Evolutionary conservation across 1,140 invertebrate species (phyloP), one percentile per base, ranked within the genome.

Genomic region (Panagrolaimus sp.): DNA sequence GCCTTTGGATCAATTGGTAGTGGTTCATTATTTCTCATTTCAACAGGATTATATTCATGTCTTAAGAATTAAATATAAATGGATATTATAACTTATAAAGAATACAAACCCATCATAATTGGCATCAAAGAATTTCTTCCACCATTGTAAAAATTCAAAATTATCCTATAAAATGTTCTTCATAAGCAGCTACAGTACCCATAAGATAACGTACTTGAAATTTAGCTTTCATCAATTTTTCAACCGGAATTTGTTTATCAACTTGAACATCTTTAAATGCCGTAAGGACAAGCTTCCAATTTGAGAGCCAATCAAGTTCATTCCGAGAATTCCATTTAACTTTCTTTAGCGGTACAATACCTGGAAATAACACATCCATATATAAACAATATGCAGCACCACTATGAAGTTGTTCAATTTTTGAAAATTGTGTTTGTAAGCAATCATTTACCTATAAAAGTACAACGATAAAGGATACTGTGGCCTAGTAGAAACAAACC

Each of bases 71-170:
- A n/a, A n/a, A n/a, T n/a, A n/a, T n/a, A n/a, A n/a, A n/a, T n/a
- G n/a, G n/a, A n/a, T n/a, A n/a, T n/a, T n/a, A n/a, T n/a, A n/a
- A n/a, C n/a, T n/a, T n/a, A n/a, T n/a, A n/a, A n/a, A n/a, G n/a
- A n/a, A n/a, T n/a, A n/a, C n/a, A n/a, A n/a, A n/a, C 66, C 93
- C 93, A 83, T 96, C 92, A 86, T 96, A 98, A 87, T 99, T 98
- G 61, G 94, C 93, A 88, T 98, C 95, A 87, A 98, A 99, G 86
- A 99, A 98, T 84, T 96, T 96, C 88, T 98, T 98, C 87, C 98
- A 75, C 96, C 96, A 98, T 88, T 98, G 96, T 72, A 98, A 89
- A 87, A 98, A 98, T 87, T 99, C 96, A 89, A 98, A 99, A 87
- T 98, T 57, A 27, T 57, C 51, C 51, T 48, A 23, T 3, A 48